Percentiles rank a stretch among this genome's conserved stretches.
Evolutionary conservation across 2,888 invertebrate species (phyloP).

Genomic region (Chloroclystis v-ata): DNA sequence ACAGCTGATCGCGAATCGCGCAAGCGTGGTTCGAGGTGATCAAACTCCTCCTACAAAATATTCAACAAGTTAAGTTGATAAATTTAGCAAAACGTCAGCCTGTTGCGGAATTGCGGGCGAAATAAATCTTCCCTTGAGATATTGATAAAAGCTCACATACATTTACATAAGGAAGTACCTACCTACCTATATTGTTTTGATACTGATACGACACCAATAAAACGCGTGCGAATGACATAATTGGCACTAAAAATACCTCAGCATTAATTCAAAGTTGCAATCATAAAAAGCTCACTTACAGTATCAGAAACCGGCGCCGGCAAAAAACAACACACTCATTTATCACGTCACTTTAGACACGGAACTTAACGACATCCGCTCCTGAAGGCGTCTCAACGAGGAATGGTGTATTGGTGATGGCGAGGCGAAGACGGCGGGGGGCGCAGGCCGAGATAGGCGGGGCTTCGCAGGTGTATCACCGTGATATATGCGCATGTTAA

Average conservation of each 20-base stretch:
- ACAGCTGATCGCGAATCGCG: constrained; percentile 40
- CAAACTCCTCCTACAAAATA: constrained; percentile 52
- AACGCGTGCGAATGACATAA: too few relatives aligned
- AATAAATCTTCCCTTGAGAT: background rate
- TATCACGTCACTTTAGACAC: constrained; percentile 55
- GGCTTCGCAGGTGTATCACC: constrained; percentile 68
- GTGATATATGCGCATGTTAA: constrained; percentile 74
- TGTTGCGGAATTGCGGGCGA: constrained; percentile 5
- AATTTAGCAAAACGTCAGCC: constrained; percentile 8
- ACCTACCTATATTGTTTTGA: too few relatives aligned
- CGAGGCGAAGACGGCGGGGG: constrained; percentile 47
- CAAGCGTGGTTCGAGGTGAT: constrained; percentile 44
- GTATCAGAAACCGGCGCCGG: constrained; percentile 27
- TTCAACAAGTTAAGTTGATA: constrained; percentile 61
- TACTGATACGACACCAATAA: too few relatives aligned
- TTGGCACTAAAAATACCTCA: too few relatives aligned
- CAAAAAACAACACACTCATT: constrained; percentile 46
- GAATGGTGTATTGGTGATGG: constrained; percentile 68
- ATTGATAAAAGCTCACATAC: background rate
- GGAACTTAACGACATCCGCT: constrained; percentile 45
- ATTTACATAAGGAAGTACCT: too few relatives aligned
- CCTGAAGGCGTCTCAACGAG: constrained; percentile 53
- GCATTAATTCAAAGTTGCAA: background rate
- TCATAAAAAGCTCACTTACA: constrained; percentile 24
- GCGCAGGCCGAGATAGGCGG: constrained; percentile 49